Percentiles rank a stretch among this genome's conserved stretches.
These are phyloP conservation scores for Caranx melampygus DNA, from an alignment of 2,113 vertebrate species.

Conservation along the genomic window DNA sequence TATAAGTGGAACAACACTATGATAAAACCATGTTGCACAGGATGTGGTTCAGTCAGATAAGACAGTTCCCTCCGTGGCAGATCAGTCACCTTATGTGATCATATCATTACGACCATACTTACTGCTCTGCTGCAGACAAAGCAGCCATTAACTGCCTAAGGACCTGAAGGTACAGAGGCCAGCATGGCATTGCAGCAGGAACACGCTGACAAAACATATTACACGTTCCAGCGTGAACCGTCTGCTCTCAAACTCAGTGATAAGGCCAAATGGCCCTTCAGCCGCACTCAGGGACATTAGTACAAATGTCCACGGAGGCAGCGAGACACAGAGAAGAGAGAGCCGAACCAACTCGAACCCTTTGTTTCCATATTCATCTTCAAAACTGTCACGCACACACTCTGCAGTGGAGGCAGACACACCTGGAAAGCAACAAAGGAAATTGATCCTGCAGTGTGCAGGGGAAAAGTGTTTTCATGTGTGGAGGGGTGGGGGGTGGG, in stretches of 20 bases:
- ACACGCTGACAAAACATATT: slow-evolving; percentile 4
- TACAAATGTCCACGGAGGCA: slow-evolving; percentile 27
- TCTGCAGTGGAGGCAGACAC: background rate
- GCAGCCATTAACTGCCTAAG: slow-evolving; percentile 63
- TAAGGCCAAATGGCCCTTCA: slow-evolving; percentile 67
- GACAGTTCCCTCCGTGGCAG: background rate
- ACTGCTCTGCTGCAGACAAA: slow-evolving; percentile 14
- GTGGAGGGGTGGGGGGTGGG: background rate
- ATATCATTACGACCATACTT: slow-evolving; percentile 9
- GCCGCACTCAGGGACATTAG: slow-evolving; percentile 36
- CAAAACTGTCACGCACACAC: slow-evolving; percentile 10
- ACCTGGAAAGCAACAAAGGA: slow-evolving; percentile 22
- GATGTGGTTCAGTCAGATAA: background rate
- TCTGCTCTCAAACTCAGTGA: slow-evolving; percentile 29
- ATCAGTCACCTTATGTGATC: slow-evolving; percentile 16
- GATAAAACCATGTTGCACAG: background rate
- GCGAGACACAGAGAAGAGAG: background rate
- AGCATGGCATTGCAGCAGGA: slow-evolving; percentile 8
- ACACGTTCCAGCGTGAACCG: slow-evolving; percentile 5
- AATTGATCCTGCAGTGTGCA: slow-evolving; percentile 19
- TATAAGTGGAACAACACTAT: background rate
- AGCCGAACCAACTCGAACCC: slow-evolving; percentile 1
- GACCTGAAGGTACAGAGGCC: slow-evolving; percentile 37
- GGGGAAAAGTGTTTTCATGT: background rate
- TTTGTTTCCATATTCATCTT: slow-evolving; percentile 36